Evolutionary conservation across 1,140 invertebrate species (phyloP), one percentile per base, ranked within the genome.

Genomic region (Whitmania pigra): DNA sequence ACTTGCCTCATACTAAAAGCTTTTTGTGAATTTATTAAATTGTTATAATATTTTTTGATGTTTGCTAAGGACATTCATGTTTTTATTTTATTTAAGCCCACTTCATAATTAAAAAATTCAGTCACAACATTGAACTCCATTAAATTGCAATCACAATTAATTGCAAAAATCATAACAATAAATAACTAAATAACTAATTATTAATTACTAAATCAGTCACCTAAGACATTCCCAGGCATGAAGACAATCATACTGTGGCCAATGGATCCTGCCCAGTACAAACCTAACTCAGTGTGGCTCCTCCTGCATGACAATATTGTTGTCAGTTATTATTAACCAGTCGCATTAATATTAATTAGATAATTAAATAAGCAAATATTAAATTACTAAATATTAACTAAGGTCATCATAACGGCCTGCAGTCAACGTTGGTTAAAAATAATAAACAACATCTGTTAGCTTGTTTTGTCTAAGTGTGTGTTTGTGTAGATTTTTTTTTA

Each of bases 241-340:
- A 80, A 75, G 0, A 81, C 78, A 49, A 80, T 72, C 77, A 80
- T 77, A 72, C 78, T 78, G 53, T 80, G 76, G 20, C 75, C 67
- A 49, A 80, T 76, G 22, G 80, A 79, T 2, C 80, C 80, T 60
- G 77, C 74, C 80, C 80, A 81, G 73, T 78, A 81, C 22, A 81
- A 73, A 18, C 77, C 76, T 49, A 78, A 74, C n/a, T 77, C 74
- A 25, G 77, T 71, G 66, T 78, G 79, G 67, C 75, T 76, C 55
- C 74, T 73, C 18, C 79, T n/a, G n/a, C n/a, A n/a, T n/a, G n/a
- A n/a, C n/a, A n/a, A n/a, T n/a, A n/a, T n/a, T n/a, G n/a, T n/a
- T n/a, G n/a, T n/a, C n/a, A n/a, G n/a, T n/a, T n/a, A n/a, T n/a
- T n/a, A n/a, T n/a, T n/a, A n/a, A n/a, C n/a, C n/a, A n/a, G n/a